Percentiles rank a stretch among this genome's conserved stretches.
phyloP scores from a whole-genome alignment of 1,140 invertebrate species.

The Phthorimaea operculella region DNA sequence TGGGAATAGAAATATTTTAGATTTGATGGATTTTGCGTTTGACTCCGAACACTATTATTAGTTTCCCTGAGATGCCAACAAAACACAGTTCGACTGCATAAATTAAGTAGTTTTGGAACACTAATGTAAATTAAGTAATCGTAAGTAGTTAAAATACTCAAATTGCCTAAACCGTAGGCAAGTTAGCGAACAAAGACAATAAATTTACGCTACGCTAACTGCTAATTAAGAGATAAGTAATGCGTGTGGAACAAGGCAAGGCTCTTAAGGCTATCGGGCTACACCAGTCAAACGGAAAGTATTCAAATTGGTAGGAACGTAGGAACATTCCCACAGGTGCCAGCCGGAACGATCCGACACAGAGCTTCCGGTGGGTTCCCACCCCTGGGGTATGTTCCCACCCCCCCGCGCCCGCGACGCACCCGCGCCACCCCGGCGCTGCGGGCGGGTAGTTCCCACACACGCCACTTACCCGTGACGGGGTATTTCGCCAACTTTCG shows the following conservation, averaged over 20 bases:
- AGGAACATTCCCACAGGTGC: conserved; percentile 59
- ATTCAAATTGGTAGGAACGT: conserved; percentile 46
- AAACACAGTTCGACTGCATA: neutral
- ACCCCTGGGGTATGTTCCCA: conserved; percentile 24
- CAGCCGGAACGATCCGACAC: conserved; percentile 43
- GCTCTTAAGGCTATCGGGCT: conserved; percentile 22
- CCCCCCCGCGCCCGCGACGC: conserved; percentile 23
- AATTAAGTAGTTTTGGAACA: neutral
- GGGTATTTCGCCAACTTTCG: conserved; percentile 52
- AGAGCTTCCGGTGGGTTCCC: conserved; percentile 51
- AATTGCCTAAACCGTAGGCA: neutral
- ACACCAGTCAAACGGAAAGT: conserved; percentile 19
- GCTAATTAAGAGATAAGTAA: conserved; percentile 31
- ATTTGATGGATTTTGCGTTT: conserved; percentile 28
- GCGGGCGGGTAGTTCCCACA: conserved; percentile 46
- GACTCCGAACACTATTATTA: conserved; percentile 17
- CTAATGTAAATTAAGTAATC: too few species aligned
- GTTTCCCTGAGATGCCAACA: neutral
- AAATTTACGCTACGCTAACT: conserved; percentile 5
- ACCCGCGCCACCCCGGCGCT: conserved; percentile 22
- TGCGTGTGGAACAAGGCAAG: conserved; percentile 27
- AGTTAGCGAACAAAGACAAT: conserved; percentile 3
- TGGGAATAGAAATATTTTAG: conserved; percentile 11
- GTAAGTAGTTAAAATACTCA: too few species aligned
- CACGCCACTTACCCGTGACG: conserved; percentile 39